Conservation (phyloP, 2,797 vertebrate species). For the Helicolenus hilgendorfi region DNA sequence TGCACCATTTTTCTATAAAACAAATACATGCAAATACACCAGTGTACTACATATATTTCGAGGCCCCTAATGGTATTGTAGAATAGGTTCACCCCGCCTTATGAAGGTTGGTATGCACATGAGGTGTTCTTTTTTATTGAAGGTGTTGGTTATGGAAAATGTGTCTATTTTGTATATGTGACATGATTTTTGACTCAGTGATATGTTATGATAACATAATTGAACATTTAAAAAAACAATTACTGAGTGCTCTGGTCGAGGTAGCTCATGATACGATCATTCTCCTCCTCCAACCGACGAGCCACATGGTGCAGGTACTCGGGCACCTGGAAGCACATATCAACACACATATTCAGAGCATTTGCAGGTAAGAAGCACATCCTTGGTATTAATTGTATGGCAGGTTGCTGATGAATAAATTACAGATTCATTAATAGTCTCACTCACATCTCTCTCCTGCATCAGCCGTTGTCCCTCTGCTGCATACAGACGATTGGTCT, state of each 20-base stretch:
- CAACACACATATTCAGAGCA: slow-evolving; percentile 14
- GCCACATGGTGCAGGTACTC: slow-evolving; percentile 99
- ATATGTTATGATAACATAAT: neutral
- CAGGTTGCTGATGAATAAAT: neutral
- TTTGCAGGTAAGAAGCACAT: neutral
- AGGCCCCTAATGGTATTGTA: neutral
- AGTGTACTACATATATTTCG: too few species aligned
- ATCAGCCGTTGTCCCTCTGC: slow-evolving; percentile 98
- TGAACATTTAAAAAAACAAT: neutral
- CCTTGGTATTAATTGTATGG: neutral
- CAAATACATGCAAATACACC: too few species aligned
- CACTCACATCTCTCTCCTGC: slow-evolving; percentile 98
- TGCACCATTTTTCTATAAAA: too few species aligned
- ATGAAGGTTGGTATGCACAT: neutral
- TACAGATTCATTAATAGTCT: neutral
- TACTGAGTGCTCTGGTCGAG: slow-evolving; percentile 99
- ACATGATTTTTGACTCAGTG: neutral
- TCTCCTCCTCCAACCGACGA: slow-evolving; percentile 98
- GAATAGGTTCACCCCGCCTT: neutral
- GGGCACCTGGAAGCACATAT: slow-evolving; percentile 92
- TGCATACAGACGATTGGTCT: slow-evolving; percentile 97
- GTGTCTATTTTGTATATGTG: neutral
- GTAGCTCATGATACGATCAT: slow-evolving; percentile 98
- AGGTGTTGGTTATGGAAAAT: neutral
- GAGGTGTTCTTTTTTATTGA: neutral